Conservation (phyloP, 2,113 vertebrate genomes). For the Lucifuga dentata region DNA sequence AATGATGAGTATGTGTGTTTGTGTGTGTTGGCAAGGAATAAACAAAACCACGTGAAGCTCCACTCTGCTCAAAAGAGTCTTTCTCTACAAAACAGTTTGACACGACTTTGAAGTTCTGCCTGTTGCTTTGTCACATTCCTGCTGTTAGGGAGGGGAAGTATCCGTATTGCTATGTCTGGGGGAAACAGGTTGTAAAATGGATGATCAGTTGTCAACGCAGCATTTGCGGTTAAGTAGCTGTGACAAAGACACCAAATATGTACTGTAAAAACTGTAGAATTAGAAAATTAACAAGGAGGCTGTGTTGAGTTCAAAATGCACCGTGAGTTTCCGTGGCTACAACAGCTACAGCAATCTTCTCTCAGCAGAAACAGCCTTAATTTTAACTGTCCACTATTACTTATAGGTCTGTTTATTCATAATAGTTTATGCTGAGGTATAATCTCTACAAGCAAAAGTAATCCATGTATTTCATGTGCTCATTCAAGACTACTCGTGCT, state of each 20-base stretch:
- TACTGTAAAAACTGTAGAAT: neutral
- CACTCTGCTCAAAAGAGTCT: constrained; percentile 49
- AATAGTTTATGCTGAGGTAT: too few relatives aligned
- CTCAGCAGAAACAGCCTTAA: too few relatives aligned
- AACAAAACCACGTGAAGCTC: constrained; percentile 45
- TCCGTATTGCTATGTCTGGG: neutral
- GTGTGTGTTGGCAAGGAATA: constrained; percentile 31
- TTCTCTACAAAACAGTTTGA: constrained; percentile 42
- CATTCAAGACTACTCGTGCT: too few relatives aligned
- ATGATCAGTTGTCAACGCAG: neutral
- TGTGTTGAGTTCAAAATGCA: neutral
- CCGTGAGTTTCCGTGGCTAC: neutral
- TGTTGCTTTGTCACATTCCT: constrained; percentile 28
- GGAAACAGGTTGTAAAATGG: neutral
- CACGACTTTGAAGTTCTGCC: constrained; percentile 54
- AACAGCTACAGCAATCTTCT: neutral
- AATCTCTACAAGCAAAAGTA: too few relatives aligned
- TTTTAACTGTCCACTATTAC: too few relatives aligned
- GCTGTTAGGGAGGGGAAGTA: neutral
- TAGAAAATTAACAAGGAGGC: neutral
- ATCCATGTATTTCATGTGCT: too few relatives aligned
- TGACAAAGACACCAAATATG: neutral
- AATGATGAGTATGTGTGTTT: constrained; percentile 19
- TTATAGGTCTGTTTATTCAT: too few relatives aligned
- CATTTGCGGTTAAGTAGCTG: neutral